Percentiles rank a stretch among this genome's conserved stretches.
phyloP scores from a whole-genome alignment of 2,888 invertebrate genomes.

The Zootermopsis nevadensis region DNA sequence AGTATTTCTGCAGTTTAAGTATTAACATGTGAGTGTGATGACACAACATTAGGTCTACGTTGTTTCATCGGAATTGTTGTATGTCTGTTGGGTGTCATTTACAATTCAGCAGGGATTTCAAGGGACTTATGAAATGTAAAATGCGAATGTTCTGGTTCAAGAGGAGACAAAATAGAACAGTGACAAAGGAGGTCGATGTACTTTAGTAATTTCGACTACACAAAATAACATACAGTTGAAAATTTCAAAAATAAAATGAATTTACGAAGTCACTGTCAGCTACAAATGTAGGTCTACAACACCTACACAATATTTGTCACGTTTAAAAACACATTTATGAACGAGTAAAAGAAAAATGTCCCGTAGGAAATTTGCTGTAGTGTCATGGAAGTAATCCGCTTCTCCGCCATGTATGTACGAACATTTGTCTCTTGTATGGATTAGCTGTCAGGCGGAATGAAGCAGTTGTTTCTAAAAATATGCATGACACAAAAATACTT shows the following conservation, averaged over 20 bases:
- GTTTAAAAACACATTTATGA: neutral
- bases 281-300: neutral
- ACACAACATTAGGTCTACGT: neutral
- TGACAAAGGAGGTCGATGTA: neutral
- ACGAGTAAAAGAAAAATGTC: neutral
- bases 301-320: conserved; percentile 12
- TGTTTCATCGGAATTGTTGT: neutral
- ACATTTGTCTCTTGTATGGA: neutral
- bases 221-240: neutral
- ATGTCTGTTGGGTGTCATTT: conserved; percentile 10
- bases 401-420: neutral
- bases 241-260: neutral
- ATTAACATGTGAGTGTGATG: no score
- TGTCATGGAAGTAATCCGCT: neutral
- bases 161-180: neutral
- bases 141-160: neutral
- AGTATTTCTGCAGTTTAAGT: no score
- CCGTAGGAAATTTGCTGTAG: conserved; percentile 16
- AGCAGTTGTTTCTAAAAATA: neutral
- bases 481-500: no score
- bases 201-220: neutral
- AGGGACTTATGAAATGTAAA: neutral
- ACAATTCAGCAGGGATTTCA: conserved; percentile 18
- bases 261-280: neutral
- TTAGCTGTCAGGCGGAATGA: neutral